phyloP scores from a whole-genome alignment of 2,113 vertebrate genomes.

The Astur gentilis region DNA sequence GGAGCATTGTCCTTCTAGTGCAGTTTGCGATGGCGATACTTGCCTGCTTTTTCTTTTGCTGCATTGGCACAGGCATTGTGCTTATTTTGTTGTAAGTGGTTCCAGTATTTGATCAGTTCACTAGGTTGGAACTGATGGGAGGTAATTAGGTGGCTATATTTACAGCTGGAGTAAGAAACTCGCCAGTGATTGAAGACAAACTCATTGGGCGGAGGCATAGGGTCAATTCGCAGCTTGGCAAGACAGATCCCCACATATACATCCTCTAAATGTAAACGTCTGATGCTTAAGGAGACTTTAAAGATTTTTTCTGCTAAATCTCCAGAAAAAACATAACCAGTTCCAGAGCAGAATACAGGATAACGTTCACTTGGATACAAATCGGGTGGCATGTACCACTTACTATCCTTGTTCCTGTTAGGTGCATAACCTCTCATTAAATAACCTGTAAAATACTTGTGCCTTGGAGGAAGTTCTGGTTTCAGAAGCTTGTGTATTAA shows the following conservation, averaged over 20 bases:
- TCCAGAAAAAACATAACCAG: conserved; percentile 94
- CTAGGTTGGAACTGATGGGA: conserved; percentile 94
- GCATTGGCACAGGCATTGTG: conserved; percentile 85
- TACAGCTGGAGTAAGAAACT: conserved; percentile 96
- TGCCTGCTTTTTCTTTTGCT: conserved; percentile 80
- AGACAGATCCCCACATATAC: conserved; percentile 95
- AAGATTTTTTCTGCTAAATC: conserved; percentile 92
- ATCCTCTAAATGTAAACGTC: conserved; percentile 90
- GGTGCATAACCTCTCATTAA: conserved; percentile 90
- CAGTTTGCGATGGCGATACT: conserved; percentile 77
- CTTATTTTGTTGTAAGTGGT: conserved; percentile 94
- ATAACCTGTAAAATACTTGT: conserved; percentile 91
- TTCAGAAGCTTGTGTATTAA: conserved; percentile 90
- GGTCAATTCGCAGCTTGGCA: conserved; percentile 87
- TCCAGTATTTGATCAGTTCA: conserved; percentile 95
- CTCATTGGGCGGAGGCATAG: conserved; percentile 87
- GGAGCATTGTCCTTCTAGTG: conserved; percentile 68
- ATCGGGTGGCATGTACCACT: conserved; percentile 95
- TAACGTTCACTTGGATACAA: conserved; percentile 88
- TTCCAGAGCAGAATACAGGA: conserved; percentile 96
- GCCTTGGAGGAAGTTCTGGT: conserved; percentile 79
- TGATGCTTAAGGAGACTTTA: conserved; percentile 81
- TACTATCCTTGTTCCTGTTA: conserved; percentile 91
- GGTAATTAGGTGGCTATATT: conserved; percentile 96
- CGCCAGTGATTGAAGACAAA: conserved; percentile 98